phyloP scores from a whole-genome alignment of 2,888 invertebrate genomes.

The Encarsia formosa region DNA sequence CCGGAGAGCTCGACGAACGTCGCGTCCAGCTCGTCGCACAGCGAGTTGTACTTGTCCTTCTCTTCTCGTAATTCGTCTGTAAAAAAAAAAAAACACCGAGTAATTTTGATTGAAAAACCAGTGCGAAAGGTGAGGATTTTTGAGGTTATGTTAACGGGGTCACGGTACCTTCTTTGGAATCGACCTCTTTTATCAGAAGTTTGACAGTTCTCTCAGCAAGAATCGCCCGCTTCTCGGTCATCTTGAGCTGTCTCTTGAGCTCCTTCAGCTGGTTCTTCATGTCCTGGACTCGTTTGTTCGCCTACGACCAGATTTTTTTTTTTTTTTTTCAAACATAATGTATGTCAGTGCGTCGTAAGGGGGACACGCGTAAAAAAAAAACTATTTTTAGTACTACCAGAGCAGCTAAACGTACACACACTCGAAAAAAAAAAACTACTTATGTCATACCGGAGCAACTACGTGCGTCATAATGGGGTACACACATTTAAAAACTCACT shows the following conservation, averaged over 20 bases:
- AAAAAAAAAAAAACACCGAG: constrained; percentile 32
- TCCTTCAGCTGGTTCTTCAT: constrained; percentile 46
- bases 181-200: constrained; percentile 44
- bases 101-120: not conserved
- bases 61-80: constrained; percentile 61
- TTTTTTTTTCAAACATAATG: too few species aligned
- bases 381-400: too few species aligned
- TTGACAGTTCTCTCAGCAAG: constrained; percentile 46
- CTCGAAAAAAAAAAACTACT: too few species aligned
- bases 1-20: constrained; percentile 73
- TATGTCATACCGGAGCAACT: too few species aligned
- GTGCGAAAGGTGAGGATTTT: too few species aligned
- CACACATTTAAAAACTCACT: too few species aligned
- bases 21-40: constrained; percentile 72
- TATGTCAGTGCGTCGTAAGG: too few species aligned
- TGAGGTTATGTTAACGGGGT: not conserved
- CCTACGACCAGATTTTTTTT: constrained; percentile 38
- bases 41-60: constrained; percentile 75
- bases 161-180: constrained; percentile 45
- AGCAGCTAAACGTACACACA: too few species aligned
- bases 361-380: too few species aligned
- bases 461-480: too few species aligned
- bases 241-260: constrained; percentile 42
- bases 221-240: constrained; percentile 48
- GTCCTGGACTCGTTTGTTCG: constrained; percentile 48